Conservation (phyloP, 1,140 invertebrate species). For the Heterodera schachtii region DNA sequence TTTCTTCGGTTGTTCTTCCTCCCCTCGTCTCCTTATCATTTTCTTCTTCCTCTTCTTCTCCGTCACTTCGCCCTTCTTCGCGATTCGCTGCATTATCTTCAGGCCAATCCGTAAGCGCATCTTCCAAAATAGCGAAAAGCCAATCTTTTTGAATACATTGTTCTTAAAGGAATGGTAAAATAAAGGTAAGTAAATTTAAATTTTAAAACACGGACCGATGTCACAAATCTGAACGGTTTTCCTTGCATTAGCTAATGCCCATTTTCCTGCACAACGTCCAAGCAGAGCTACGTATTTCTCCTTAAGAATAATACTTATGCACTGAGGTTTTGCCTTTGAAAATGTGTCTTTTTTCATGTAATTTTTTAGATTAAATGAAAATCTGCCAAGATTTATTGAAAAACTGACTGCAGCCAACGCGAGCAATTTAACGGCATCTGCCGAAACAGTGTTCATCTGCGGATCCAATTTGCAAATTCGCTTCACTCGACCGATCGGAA, state of each 20-base stretch:
- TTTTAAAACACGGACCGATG: slow-evolving; percentile 19
- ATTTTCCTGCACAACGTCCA: slow-evolving; percentile 20
- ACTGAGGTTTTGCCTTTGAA: no score
- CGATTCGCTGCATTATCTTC: background rate
- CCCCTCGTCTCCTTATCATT: background rate
- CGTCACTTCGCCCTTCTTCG: no score
- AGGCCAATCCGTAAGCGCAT: slow-evolving; percentile 30
- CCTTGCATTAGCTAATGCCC: slow-evolving; percentile 28
- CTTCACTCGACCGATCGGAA: slow-evolving; percentile 24
- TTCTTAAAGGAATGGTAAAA: slow-evolving; percentile 19
- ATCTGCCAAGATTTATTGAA: background rate
- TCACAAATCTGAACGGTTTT: slow-evolving; percentile 16
- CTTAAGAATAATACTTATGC: slow-evolving; percentile 15
- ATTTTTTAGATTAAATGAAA: background rate
- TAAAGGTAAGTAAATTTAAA: no score
- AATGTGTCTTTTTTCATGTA: no score
- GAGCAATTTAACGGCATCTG: slow-evolving; percentile 26
- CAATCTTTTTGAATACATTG: slow-evolving; percentile 30
- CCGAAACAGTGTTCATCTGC: background rate
- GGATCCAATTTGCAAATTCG: slow-evolving; percentile 27
- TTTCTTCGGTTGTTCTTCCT: background rate
- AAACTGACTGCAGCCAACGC: slow-evolving; percentile 20
- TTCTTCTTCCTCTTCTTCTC: background rate
- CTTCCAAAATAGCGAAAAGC: slow-evolving; percentile 33
- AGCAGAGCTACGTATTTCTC: slow-evolving; percentile 28